phyloP scores from a whole-genome alignment of 2,113 vertebrate species.

The Actenoides hombroni region DNA sequence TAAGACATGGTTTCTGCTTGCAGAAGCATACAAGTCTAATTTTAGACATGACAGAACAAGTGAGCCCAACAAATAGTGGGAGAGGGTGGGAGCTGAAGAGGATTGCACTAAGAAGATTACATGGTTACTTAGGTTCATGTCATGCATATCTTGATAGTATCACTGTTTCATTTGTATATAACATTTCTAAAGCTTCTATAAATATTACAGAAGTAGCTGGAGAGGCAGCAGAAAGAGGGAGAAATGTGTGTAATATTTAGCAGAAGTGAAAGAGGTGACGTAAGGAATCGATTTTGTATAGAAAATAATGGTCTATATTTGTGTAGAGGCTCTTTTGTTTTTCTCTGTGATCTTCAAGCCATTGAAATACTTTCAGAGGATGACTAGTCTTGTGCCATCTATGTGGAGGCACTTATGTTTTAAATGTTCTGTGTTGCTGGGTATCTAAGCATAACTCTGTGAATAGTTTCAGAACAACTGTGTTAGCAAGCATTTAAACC shows the following conservation, averaged over 20 bases:
- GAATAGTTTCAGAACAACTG: not conserved
- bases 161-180: not conserved
- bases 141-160: not conserved
- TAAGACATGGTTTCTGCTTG: not conserved
- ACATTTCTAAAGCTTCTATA: not conserved
- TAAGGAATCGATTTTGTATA: not conserved
- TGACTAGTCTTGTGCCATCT: not conserved
- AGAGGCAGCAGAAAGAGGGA: not conserved
- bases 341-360: not conserved
- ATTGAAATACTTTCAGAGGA: not conserved
- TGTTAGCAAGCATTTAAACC: not conserved
- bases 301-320: not conserved
- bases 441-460: not conserved
- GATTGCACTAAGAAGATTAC: not conserved
- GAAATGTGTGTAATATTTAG: not conserved
- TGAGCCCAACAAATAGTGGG: not conserved
- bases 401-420: not conserved
- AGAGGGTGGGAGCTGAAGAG: not conserved
- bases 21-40: not conserved
- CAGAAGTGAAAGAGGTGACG: not conserved
- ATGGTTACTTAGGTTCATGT: not conserved
- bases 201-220: not conserved
- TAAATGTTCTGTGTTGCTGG: not conserved
- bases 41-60: constrained; percentile 8
- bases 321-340: not conserved